phyloP scores from a whole-genome alignment of 1,140 invertebrate genomes.

The Megathymus violae region DNA sequence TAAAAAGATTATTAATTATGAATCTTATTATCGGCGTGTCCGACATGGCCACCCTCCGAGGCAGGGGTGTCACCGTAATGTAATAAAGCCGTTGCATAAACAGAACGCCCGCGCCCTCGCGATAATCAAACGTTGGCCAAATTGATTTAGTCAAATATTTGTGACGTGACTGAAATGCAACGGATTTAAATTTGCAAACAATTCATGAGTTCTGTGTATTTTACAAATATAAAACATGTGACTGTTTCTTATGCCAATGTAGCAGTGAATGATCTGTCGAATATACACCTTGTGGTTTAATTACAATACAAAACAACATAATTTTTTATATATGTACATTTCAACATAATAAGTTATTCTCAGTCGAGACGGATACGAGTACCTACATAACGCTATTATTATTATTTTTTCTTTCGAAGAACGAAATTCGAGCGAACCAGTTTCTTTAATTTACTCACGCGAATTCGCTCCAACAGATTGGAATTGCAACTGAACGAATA shows the following conservation, averaged over 20 bases:
- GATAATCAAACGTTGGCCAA: constrained; percentile 50
- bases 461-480: constrained; percentile 7
- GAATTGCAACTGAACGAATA: constrained; percentile 13
- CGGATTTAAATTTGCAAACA: constrained; percentile 23
- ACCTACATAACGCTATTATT: too few relatives aligned
- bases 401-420: constrained; percentile 7
- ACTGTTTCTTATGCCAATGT: neutral
- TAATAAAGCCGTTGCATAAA: constrained; percentile 64
- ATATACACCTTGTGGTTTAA: too few relatives aligned
- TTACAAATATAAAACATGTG: constrained; percentile 20
- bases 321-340: too few relatives aligned
- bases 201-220: constrained; percentile 3
- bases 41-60: constrained; percentile 1
- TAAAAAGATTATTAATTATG: neutral
- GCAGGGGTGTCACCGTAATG: constrained; percentile 48
- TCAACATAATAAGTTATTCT: too few relatives aligned
- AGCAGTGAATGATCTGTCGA: too few relatives aligned
- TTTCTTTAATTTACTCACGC: constrained; percentile 24
- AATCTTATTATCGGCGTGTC: neutral
- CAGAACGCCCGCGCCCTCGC: constrained; percentile 51
- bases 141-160: constrained; percentile 44
- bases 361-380: too few relatives aligned
- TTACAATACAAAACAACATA: too few relatives aligned
- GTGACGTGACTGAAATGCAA: constrained; percentile 48
- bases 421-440: constrained; percentile 8